A percentile compares a stretch with the other conserved stretches of the same genome.
Conservation (phyloP, 1,140 invertebrate species). For the Harpegnathos saltator region DNA sequence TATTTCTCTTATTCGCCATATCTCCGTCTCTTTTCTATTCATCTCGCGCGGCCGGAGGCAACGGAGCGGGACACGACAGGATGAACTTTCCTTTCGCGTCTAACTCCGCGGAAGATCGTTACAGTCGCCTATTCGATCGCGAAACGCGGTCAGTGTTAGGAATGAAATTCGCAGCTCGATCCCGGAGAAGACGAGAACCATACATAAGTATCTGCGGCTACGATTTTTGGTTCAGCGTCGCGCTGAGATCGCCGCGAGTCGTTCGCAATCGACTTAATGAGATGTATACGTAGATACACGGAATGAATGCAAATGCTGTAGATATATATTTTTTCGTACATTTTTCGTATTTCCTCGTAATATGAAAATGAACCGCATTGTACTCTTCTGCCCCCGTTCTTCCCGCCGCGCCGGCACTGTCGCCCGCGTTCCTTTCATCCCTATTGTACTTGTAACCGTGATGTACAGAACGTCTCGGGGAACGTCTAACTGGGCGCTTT, state of each 20-base stretch:
- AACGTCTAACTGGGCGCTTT: no score
- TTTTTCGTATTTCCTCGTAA: background rate
- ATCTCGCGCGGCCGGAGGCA: conserved; percentile 26
- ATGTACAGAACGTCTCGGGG: background rate
- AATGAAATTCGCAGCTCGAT: background rate
- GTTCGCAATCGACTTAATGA: background rate
- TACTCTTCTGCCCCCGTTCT: no score
- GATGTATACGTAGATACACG: conserved; percentile 2
- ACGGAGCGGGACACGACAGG: background rate
- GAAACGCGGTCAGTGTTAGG: background rate
- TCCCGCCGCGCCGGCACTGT: background rate
- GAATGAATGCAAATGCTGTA: background rate
- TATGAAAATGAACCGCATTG: conserved; percentile 9
- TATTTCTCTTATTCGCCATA: no score
- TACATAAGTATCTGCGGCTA: background rate
- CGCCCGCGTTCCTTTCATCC: conserved; percentile 6
- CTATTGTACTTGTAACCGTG: background rate
- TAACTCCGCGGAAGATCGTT: conserved; percentile 39
- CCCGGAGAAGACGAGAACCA: background rate
- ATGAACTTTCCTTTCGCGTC: conserved; percentile 46
- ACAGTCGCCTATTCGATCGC: background rate
- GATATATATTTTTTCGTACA: background rate
- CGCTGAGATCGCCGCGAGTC: background rate
- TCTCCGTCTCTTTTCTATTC: conserved; percentile 23
- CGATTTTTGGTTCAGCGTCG: background rate